Evolutionary conservation across 2,888 invertebrate species (phyloP), one percentile per base, ranked within the genome.

Genomic region (Hermaeophaga mercurialis): DNA sequence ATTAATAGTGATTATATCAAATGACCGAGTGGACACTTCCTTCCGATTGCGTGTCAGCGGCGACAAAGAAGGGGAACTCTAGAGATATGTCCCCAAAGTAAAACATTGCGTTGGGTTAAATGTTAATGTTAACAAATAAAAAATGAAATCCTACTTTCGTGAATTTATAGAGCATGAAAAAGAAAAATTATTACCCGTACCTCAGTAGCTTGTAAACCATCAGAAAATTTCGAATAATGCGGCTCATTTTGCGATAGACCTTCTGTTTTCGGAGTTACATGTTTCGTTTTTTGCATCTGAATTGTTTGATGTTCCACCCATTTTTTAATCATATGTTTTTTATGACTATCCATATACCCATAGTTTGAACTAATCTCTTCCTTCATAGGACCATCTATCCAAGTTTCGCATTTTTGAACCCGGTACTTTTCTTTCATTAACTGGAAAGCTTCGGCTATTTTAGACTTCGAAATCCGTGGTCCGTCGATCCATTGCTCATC

Each of bases 401-500:
- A 96, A 1, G 93, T 94, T 79, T 96, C 96, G 38, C 88, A 82
- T 76, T 92, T 90, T 70, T 90, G 90, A 2, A 84, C 82, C 73
- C 90, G 84, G 68, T 82, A 86, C 1, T 88, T 84, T 77, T 91
- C 90, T 69, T 90, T 89, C 72, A 90, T 83, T 63, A 91, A 82
- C 73, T 90, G 90, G 41, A 91, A 80, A 0, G 89, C 91, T 76
- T 91, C 91, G 1, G 90, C 91, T 1, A 69, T 66, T 34, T 54
- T 90, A 12, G 87, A 89, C 71, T 89, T 88, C 0, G 90, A 91
- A 68, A 94, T 91, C 72, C 94, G 84, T 0, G 96, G 96, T 0
- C 96, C 96, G 78, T 97, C 96, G 60, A 96, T 92, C 96, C 96
- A 97, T 73, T 94, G 93, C 72, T 96, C 96, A 71, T 94, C 94